A percentile compares a stretch with the other conserved stretches of the same genome.
These are phyloP conservation scores for Hippocampus guttulatus DNA, from an alignment of 2,113 vertebrate species.

Conservation along the genomic window DNA sequence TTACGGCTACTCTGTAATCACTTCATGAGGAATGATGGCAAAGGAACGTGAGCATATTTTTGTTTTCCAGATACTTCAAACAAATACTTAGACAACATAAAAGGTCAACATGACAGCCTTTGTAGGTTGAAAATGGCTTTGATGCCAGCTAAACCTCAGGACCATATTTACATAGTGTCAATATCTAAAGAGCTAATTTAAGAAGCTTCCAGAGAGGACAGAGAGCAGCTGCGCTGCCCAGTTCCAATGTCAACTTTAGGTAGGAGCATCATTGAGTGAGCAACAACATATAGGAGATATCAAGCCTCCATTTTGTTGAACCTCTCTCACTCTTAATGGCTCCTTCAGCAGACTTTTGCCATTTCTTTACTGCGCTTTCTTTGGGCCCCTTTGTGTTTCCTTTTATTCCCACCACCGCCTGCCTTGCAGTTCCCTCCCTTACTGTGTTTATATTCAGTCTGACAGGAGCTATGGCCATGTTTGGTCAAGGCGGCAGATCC, in stretches of 20 bases:
- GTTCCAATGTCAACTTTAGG: conserved; percentile 15
- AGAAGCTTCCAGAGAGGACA: conserved; percentile 33
- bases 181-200: conserved; percentile 45
- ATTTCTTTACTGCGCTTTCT: conserved; percentile 15
- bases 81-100: not conserved
- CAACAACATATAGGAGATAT: not conserved
- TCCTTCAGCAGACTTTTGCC: conserved; percentile 8
- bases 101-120: not conserved
- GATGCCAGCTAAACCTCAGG: conserved; percentile 20
- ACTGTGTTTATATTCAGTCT: conserved; percentile 69
- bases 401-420: conserved; percentile 35
- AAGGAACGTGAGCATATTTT: too few species aligned
- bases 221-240: conserved; percentile 34
- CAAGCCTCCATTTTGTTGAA: not conserved
- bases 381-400: conserved; percentile 14
- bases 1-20: not conserved
- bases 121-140: conserved; percentile 18
- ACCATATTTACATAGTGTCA: conserved; percentile 40
- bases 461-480: conserved; percentile 71
- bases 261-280: not conserved
- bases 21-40: not conserved
- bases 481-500: conserved; percentile 71
- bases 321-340: conserved; percentile 5
- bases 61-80: not conserved
- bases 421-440: conserved; percentile 31